Conservation (phyloP, 2,888 invertebrate genomes). For the Drosophila planitibia region DNA sequence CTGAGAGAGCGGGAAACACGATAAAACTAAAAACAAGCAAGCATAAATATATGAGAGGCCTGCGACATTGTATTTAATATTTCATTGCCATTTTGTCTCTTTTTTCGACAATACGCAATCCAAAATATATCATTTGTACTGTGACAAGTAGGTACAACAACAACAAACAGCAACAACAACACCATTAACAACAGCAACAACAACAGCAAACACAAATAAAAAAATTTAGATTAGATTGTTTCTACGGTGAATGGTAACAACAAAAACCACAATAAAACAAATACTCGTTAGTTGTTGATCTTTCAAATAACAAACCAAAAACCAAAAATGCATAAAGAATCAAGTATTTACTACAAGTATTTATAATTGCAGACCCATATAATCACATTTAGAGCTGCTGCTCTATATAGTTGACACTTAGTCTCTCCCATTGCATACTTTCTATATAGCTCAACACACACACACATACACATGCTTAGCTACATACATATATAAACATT, state of each 20-base stretch:
- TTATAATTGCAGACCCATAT: slow-evolving; percentile 60
- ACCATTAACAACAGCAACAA: slow-evolving; percentile 21
- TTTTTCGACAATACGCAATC: slow-evolving; percentile 51
- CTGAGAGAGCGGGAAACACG: slow-evolving; percentile 36
- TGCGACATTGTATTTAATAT: slow-evolving; percentile 55
- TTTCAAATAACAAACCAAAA: slow-evolving; percentile 30
- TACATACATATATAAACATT: slow-evolving; percentile 19
- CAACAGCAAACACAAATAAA: slow-evolving; percentile 32
- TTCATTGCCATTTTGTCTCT: slow-evolving; percentile 60
- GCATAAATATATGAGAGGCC: slow-evolving; percentile 35
- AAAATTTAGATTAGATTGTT: slow-evolving; percentile 61
- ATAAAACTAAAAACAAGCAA: slow-evolving; percentile 20
- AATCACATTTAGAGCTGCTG: slow-evolving; percentile 62
- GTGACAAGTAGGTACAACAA: slow-evolving; percentile 77
- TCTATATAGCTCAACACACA: slow-evolving; percentile 25
- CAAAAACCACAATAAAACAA: slow-evolving; percentile 34
- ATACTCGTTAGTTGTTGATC: slow-evolving; percentile 58
- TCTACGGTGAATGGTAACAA: slow-evolving; percentile 70
- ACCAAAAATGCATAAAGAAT: slow-evolving; percentile 20
- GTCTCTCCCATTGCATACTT: slow-evolving; percentile 13
- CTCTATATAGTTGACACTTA: slow-evolving; percentile 31
- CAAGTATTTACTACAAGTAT: slow-evolving; percentile 47
- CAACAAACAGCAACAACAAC: slow-evolving; percentile 26
- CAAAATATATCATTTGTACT: slow-evolving; percentile 70
- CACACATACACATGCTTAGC: slow-evolving; percentile 22